Conservation (phyloP, 2,113 vertebrate genomes). For the Ceuthmochares aereus region DNA sequence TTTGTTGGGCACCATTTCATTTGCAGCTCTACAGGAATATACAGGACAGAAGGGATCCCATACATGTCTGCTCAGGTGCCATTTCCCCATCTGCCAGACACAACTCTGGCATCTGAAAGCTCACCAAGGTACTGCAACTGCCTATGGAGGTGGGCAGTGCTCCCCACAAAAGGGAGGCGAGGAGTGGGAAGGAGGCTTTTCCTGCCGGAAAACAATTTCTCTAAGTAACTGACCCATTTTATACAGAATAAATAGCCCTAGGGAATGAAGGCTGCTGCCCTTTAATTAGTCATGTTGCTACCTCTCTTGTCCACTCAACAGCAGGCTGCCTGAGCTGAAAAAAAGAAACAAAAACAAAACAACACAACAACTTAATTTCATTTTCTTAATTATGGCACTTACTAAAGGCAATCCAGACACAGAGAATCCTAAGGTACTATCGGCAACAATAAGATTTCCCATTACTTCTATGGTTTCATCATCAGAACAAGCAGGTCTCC, state of each 20-base stretch:
- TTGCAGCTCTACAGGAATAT: background rate
- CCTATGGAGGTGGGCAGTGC: background rate
- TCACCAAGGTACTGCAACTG: background rate
- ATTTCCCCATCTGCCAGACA: background rate
- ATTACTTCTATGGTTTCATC: background rate
- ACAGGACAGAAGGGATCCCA: background rate
- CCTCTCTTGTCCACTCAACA: background rate
- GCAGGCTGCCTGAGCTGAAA: background rate
- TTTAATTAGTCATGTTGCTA: conserved; percentile 48
- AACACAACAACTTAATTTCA: background rate
- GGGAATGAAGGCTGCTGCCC: background rate
- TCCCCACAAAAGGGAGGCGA: background rate
- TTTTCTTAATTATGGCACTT: conserved; percentile 17
- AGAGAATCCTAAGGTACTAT: background rate
- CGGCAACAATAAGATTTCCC: background rate
- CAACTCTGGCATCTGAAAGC: background rate
- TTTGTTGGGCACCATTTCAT: background rate
- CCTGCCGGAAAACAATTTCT: conserved; percentile 22
- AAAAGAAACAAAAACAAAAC: background rate
- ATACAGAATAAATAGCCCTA: conserved; percentile 29
- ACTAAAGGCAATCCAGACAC: conserved; percentile 25
- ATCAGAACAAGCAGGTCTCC: background rate
- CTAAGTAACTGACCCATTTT: conserved; percentile 50
- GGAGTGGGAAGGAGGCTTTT: background rate
- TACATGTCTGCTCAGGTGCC: accelerated